phyloP scores from a whole-genome alignment of 1,140 invertebrate species.

The Ceratosolen solmsi region DNA sequence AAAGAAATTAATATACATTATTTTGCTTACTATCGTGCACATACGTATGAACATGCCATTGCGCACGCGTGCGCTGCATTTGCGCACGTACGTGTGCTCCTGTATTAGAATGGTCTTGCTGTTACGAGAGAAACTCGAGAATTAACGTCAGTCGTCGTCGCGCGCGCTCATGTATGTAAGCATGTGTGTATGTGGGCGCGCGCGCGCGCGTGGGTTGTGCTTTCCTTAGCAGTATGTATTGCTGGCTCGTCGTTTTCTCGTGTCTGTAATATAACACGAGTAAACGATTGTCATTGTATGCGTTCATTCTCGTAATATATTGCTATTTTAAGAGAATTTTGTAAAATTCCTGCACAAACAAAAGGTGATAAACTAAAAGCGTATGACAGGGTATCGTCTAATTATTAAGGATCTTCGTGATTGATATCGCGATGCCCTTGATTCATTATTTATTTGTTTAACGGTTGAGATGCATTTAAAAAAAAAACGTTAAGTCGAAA shows the following conservation, averaged over 20 bases:
- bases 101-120: too few species aligned
- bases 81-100: too few species aligned
- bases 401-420: too few species aligned
- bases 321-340: slow-evolving; percentile 24
- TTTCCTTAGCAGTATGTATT: neutral
- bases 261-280: slow-evolving; percentile 16
- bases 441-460: too few species aligned
- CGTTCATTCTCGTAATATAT: slow-evolving; percentile 41
- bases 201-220: neutral
- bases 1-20: neutral
- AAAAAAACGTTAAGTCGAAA: too few species aligned
- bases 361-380: neutral
- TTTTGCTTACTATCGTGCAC: neutral
- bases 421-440: too few species aligned
- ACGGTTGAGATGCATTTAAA: too few species aligned
- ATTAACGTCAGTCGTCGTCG: too few species aligned
- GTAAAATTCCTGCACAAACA: neutral
- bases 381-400: neutral
- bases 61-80: neutral
- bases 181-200: neutral
- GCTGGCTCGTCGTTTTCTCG: slow-evolving; percentile 25
- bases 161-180: neutral
- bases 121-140: too few species aligned
- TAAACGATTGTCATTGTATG: slow-evolving; percentile 6
- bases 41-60: neutral